phyloP scores from a whole-genome alignment of 1,140 invertebrate genomes.

The Leptoteleia sp. region DNA sequence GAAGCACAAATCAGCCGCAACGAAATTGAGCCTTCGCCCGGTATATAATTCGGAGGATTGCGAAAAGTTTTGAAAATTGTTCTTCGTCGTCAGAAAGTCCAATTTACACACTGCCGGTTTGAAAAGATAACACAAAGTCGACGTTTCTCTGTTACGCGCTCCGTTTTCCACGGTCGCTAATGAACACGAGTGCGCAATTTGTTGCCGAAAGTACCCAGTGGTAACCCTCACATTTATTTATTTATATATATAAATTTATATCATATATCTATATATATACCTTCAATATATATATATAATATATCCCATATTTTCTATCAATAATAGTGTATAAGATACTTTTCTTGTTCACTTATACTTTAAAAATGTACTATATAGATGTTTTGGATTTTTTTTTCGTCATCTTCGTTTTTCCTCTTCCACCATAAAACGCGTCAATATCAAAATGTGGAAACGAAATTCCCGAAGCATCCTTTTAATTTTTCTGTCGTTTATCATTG shows the following conservation, averaged over 20 bases:
- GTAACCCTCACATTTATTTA: constrained; percentile 76
- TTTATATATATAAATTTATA: constrained; percentile 74
- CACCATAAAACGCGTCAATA: constrained; percentile 77
- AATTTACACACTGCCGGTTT: constrained; percentile 42
- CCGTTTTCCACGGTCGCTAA: constrained; percentile 16
- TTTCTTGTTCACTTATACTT: constrained; percentile 79
- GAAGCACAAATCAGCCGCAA: constrained; percentile 7
- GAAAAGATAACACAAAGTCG: constrained; percentile 38
- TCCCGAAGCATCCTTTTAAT: constrained; percentile 70
- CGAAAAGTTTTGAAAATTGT: constrained; percentile 25
- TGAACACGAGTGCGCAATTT: constrained; percentile 56
- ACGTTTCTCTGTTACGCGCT: constrained; percentile 40
- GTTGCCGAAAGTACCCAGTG: constrained; percentile 72
- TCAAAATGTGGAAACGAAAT: constrained; percentile 80
- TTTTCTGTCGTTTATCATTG: constrained; percentile 56
- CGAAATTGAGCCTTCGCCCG: constrained; percentile 21
- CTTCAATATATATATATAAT: constrained; percentile 77
- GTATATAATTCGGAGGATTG: constrained; percentile 8
- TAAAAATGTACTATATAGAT: constrained; percentile 81
- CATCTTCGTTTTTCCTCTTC: constrained; percentile 65
- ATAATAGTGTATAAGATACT: constrained; percentile 81
- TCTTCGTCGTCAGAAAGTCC: constrained; percentile 17
- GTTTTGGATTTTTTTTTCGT: constrained; percentile 57
- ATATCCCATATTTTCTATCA: constrained; percentile 79
- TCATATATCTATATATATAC: constrained; percentile 76